Conservation (phyloP, 2,113 vertebrate species). For the Rhinopomastus cyanomelas region DNA sequence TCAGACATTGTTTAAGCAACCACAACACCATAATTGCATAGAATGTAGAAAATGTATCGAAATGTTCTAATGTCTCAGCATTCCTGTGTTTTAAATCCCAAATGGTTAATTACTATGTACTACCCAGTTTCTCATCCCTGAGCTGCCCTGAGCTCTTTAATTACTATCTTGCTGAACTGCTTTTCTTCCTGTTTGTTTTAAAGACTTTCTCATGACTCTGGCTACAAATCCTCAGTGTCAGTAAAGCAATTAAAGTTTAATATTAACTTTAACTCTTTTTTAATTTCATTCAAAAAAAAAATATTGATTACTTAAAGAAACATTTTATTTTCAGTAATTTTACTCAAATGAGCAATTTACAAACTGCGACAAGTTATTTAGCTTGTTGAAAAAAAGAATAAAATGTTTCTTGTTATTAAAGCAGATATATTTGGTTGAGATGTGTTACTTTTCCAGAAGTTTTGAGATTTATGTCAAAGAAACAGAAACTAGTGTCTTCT, state of each 20-base stretch:
- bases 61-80: not conserved
- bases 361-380: not conserved
- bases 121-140: not conserved
- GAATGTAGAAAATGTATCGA: not conserved
- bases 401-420: not conserved
- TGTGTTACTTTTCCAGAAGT: not conserved
- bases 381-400: not conserved
- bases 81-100: not conserved
- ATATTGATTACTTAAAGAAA: not conserved
- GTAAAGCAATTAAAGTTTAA: too few species aligned
- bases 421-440: not conserved
- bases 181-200: not conserved
- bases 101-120: not conserved
- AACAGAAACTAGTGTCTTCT: not conserved
- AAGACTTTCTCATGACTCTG: not conserved
- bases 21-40: not conserved
- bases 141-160: not conserved
- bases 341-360: not conserved
- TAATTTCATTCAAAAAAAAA: not conserved
- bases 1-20: not conserved
- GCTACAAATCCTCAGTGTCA: not conserved
- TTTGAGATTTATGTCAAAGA: not conserved
- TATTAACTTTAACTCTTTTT: too few species aligned
- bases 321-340: rapidly evolving
- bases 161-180: not conserved